phyloP scores from a whole-genome alignment of 37 sponge, comb jelly and placozoan genomes.

The Hexactinellida sp. region DNA sequence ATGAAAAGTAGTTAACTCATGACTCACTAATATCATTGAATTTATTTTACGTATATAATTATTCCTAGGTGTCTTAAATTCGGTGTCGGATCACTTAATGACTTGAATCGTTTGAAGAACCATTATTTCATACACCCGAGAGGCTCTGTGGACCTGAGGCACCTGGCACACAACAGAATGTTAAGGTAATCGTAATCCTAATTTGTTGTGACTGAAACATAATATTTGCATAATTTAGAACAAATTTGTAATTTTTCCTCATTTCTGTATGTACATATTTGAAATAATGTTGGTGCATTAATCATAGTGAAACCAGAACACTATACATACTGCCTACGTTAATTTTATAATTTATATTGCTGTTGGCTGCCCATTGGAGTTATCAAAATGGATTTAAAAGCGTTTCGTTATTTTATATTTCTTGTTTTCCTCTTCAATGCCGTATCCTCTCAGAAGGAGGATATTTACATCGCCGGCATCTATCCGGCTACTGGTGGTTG shows the following conservation, averaged over 20 bases:
- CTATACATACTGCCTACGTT: not conserved
- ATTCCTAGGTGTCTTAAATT: not conserved
- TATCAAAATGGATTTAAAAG: not conserved
- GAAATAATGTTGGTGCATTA: not conserved
- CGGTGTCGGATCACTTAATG: not conserved
- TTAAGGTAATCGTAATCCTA: not conserved
- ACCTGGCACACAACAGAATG: not conserved
- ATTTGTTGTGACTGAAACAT: not conserved
- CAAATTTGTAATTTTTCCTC: not conserved
- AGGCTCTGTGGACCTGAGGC: not conserved
- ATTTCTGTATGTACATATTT: not conserved
- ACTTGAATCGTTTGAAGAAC: not conserved
- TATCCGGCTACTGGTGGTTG: not conserved
- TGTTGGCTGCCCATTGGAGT: no score
- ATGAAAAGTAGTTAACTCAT: no score
- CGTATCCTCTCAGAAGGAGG: not conserved
- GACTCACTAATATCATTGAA: no score
- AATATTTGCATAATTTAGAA: not conserved
- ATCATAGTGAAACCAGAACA: not conserved
- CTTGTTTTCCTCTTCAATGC: no score
- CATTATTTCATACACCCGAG: constrained; percentile 3
- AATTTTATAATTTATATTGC: not conserved
- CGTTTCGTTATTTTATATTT: no score
- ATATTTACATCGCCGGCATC: not conserved
- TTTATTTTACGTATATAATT: not conserved